Conservation (phyloP, 2,797 vertebrate species). For the Microchirus variegatus region DNA sequence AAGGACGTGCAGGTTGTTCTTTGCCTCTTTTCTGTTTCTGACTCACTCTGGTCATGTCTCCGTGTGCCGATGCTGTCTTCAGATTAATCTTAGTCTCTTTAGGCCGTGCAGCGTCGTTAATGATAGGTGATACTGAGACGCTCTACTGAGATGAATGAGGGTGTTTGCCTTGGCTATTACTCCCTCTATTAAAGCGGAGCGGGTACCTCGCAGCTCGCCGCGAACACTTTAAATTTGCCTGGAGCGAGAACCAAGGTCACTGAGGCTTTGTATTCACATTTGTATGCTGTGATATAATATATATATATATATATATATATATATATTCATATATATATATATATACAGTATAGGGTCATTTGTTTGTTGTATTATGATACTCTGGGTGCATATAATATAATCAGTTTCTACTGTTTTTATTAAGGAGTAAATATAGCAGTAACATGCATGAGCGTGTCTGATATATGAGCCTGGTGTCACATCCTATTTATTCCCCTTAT, state of each 20-base stretch:
- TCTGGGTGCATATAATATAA: not conserved
- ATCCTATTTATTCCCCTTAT: slow-evolving; percentile 67
- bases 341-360: too few species aligned
- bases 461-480: slow-evolving; percentile 48
- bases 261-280: slow-evolving; percentile 38
- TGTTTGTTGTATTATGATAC: slow-evolving; percentile 1
- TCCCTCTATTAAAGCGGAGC: slow-evolving; percentile 72
- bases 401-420: slow-evolving; percentile 14
- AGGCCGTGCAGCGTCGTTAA: slow-evolving; percentile 49
- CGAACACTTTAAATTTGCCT: slow-evolving; percentile 56
- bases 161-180: slow-evolving; percentile 67
- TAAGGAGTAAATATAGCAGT: not conserved
- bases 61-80: slow-evolving; percentile 18
- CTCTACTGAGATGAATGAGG: slow-evolving; percentile 49
- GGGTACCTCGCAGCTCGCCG: slow-evolving; percentile 49
- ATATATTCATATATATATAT: too few species aligned
- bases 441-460: slow-evolving; percentile 29
- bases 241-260: slow-evolving; percentile 55
- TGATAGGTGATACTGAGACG: slow-evolving; percentile 45
- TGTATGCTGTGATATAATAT: too few species aligned
- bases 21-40: slow-evolving; percentile 12
- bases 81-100: slow-evolving; percentile 62
- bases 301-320: slow-evolving; percentile 9
- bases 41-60: slow-evolving; percentile 1
- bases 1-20: too few species aligned